Conservation (phyloP, 2,797 vertebrate species). For the Hydrolagus colliei region DNA sequence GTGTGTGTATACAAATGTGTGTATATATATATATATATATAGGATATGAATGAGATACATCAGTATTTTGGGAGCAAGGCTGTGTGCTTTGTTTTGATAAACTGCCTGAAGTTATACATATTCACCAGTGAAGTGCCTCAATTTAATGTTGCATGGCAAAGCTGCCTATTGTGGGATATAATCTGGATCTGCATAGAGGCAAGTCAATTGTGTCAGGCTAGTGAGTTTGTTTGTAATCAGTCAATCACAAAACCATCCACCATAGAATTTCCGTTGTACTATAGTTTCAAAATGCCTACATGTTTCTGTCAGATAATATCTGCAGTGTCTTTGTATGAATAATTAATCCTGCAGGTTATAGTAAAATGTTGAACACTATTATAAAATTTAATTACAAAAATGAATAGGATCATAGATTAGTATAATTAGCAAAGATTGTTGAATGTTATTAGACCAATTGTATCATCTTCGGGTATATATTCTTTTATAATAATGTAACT, state of each 20-base stretch:
- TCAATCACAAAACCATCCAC: background rate
- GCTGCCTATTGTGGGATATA: background rate
- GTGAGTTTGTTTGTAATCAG: background rate
- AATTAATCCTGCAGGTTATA: background rate
- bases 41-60: background rate
- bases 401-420: background rate
- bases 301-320: background rate
- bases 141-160: background rate
- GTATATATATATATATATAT: background rate
- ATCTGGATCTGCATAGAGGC: background rate
- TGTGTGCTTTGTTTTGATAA: background rate
- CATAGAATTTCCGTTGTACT: background rate
- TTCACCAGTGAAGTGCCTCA: background rate
- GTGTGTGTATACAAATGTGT: no score
- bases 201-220: background rate
- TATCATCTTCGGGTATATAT: background rate
- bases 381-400: slow-evolving; percentile 1
- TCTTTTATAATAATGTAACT: background rate
- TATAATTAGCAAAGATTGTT: background rate
- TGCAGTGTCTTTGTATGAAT: background rate
- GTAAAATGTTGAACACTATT: background rate
- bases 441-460: background rate
- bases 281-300: background rate
- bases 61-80: background rate
- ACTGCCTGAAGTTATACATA: background rate